Base-by-base conservation (phyloP, 64 coral and sea anemone species). In the Montipora sp. region DNA sequence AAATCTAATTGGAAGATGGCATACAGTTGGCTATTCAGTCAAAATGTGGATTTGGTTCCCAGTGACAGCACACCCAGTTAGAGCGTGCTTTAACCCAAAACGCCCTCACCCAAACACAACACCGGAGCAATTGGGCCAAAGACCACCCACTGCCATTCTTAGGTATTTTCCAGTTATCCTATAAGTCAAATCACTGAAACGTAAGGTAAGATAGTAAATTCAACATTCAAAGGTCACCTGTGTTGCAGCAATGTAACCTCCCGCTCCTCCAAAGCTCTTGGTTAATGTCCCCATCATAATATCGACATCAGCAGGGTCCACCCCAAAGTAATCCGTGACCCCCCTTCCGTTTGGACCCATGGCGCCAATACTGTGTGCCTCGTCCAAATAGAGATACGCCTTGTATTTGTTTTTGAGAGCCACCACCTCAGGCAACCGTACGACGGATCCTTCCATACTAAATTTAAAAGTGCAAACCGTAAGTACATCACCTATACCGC, bases 281-380 rank as follows among this genome's bases (percentile, higher is more conserved):
- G 97, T 98, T 48, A 98, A 98, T 47, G 97, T 98, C 21, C 97
- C 97, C 97, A 98, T 98, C 97, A 98, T 98, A 61, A 98, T 98
- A 71, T 98, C 97, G 66, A 98, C 82, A 77, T 96, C 97, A 45
- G 57, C 80, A 80, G 94, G 91, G 71, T 98, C 88, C n/a, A 98
- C 91, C 48, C 89, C 92, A 79, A 94, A 98, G 79, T 96, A 94
- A 24, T 98, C 97, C 43, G 94, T 87, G 5, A 98, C 85, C 3
- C 97, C 97, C 55, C 92, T 93, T 43, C 97, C 97, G 79, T 90
- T 90, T 16, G 91, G 81, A 53, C 97, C 97, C 45, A 98, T 84
- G 13, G 97, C 97, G 69, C 97, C 97, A 74, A 98, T 98, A 47
- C 97, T 98, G 77, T 98, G 97, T 43, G 97, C 97, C 75, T 98